Base-by-base conservation (phyloP, 1,140 invertebrate genomes). In the Drosophila fuyamai region DNA sequence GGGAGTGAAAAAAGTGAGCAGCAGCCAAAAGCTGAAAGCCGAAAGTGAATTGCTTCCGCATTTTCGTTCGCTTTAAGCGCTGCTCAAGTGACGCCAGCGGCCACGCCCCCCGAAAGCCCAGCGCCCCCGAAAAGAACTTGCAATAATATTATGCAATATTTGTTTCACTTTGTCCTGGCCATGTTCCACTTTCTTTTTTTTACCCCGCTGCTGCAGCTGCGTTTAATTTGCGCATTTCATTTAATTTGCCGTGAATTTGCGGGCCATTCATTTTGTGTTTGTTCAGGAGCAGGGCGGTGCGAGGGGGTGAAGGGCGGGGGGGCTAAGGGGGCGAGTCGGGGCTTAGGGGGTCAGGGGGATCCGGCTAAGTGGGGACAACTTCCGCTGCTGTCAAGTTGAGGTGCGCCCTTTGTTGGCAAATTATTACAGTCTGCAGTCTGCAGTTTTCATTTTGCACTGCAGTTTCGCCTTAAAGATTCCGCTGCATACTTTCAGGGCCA, bases 91-190 rank as follows among this genome's bases (percentile, higher is more conserved):
- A 16, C 50, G 18, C n/a, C 44, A 40, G 23, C 50, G 14, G 14
- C 44, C 48, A 50, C 41, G 35, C 55, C 58, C 43, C 18, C 63
- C 9, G 0, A 48, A 48, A 29, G 10, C 8, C 40, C 9, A 13
- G 16, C 35, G 48, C 40, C 18, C 46, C 7, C 27, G 9, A 12
- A 36, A 16, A 55, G n/a, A 48, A 36, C 29, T 50, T 58, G 77
- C 72, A 76, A 80, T 86, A 75, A 85, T 76, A 82, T 85, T 86
- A 86, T 81, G 68, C 74, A 86, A 79, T 85, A 85, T 85, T 81
- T 85, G 74, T 86, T 86, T 78, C 75, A 71, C 65, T 81, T 76
- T 81, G 50, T 73, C 61, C 57, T 61, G 55, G 43, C 43, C 29
- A 12, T 35, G 36, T 40, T 66, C 18, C 59, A 65, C 63, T 65